Evolutionary conservation across 2,797 vertebrate genomes (phyloP).

Genomic region (Channa striata): DNA sequence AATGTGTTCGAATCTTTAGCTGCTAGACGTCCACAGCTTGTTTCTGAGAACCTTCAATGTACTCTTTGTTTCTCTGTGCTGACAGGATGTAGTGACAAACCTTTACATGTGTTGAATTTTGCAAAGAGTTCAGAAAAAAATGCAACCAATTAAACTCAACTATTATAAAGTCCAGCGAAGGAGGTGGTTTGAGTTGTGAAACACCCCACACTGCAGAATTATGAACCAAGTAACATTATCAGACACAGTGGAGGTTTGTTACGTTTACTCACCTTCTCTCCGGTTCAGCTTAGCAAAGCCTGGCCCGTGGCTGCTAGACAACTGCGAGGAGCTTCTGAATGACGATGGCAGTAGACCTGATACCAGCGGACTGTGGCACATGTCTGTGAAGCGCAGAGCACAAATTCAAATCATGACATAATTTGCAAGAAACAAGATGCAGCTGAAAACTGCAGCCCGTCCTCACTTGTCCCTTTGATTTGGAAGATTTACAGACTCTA

Average conservation of each 20-base stretch:
- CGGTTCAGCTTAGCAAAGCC: constrained; percentile 81
- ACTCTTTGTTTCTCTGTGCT: too few relatives aligned
- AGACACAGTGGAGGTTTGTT: neutral
- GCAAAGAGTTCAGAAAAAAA: neutral
- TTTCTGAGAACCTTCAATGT: neutral
- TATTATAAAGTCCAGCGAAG: neutral
- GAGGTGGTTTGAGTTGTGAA: neutral
- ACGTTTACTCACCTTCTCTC: constrained; percentile 74
- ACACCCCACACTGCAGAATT: neutral
- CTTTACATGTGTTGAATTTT: too few relatives aligned
- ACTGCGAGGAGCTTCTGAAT: constrained; percentile 81
- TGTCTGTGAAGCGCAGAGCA: constrained; percentile 65
- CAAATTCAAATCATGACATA: neutral
- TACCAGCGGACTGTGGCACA: constrained; percentile 78
- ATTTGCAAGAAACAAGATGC: neutral
- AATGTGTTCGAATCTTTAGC: too few relatives aligned
- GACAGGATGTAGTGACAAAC: too few relatives aligned
- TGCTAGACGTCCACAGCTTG: too few relatives aligned
- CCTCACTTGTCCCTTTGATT: neutral
- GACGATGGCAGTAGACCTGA: constrained; percentile 67
- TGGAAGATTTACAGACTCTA: neutral
- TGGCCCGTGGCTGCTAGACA: constrained; percentile 74
- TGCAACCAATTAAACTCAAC: too few relatives aligned
- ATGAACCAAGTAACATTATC: neutral
- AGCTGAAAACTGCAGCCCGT: neutral